A percentile compares a stretch with the other conserved stretches of the same genome.
Conservation (phyloP, 1,140 invertebrate species). For the Chymomyza costata region DNA sequence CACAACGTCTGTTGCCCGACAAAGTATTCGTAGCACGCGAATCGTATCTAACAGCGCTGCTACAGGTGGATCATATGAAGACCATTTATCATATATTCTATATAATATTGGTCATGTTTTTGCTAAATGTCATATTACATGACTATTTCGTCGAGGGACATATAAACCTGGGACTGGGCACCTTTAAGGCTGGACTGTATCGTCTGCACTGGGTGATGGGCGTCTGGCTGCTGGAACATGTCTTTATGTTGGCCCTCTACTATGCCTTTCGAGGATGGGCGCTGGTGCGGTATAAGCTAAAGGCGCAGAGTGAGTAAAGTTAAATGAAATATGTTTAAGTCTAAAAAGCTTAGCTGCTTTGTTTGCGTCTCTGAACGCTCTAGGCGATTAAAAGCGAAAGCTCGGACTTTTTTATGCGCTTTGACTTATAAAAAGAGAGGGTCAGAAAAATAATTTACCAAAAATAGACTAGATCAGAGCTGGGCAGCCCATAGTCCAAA, state of each 20-base stretch:
- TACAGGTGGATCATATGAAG: constrained; percentile 86
- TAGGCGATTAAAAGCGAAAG: too few species aligned
- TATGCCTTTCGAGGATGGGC: constrained; percentile 75
- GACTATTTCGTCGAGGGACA: constrained; percentile 84
- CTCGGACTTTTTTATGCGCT: background rate
- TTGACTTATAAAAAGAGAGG: too few species aligned
- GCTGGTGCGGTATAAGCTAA: constrained; percentile 47
- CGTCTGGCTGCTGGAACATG: constrained; percentile 76
- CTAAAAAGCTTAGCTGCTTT: too few species aligned
- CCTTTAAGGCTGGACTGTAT: constrained; percentile 76
- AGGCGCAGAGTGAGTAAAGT: constrained; percentile 42
- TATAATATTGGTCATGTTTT: constrained; percentile 85
- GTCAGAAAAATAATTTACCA: too few species aligned
- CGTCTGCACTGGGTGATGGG: constrained; percentile 75
- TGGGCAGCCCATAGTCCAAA: too few species aligned
- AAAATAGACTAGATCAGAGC: too few species aligned
- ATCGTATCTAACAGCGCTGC: constrained; percentile 86
- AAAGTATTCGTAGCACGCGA: constrained; percentile 83
- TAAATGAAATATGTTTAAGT: background rate
- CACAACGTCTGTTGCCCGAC: constrained; percentile 75
- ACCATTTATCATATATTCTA: constrained; percentile 91
- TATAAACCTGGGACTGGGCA: constrained; percentile 76
- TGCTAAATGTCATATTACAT: constrained; percentile 83
- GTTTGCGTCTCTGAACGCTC: too few species aligned
- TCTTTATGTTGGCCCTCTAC: constrained; percentile 76